phyloP scores from a whole-genome alignment of 2,113 vertebrate genomes.

The Forbesichthys agassizii region DNA sequence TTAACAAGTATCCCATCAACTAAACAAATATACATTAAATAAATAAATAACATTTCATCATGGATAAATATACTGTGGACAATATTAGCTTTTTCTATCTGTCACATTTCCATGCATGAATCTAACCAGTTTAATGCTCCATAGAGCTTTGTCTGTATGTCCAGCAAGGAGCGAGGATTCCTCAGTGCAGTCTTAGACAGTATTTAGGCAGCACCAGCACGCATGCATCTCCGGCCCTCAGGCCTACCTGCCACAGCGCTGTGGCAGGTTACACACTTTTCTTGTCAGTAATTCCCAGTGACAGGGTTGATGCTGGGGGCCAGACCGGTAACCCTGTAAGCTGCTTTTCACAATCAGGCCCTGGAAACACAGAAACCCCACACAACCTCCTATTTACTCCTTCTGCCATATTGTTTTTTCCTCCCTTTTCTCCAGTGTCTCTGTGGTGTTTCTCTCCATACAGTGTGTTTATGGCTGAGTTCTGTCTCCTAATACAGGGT shows the following conservation, averaged over 20 bases:
- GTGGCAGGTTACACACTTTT: conserved; percentile 62
- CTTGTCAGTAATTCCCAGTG: conserved; percentile 68
- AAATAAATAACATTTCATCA: too few relatives aligned
- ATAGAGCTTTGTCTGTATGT: conserved; percentile 2
- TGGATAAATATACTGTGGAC: too few relatives aligned
- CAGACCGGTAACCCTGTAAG: conserved; percentile 61
- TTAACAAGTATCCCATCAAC: too few relatives aligned
- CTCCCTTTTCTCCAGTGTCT: neutral
- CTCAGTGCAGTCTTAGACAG: conserved; percentile 16
- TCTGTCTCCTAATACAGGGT: conserved; percentile 8
- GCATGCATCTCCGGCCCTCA: conserved; percentile 30
- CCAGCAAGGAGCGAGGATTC: conserved; percentile 18
- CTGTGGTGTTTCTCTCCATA: neutral
- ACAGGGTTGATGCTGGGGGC: conserved; percentile 57
- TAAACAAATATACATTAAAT: too few relatives aligned
- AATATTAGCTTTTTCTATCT: too few relatives aligned
- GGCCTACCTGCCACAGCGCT: conserved; percentile 48
- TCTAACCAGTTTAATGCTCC: conserved; percentile 2
- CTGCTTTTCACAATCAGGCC: conserved; percentile 55
- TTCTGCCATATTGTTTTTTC: conserved; percentile 10
- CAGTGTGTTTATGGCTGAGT: neutral
- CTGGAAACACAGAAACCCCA: conserved; percentile 39
- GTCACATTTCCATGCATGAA: too few relatives aligned
- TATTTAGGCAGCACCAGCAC: neutral
- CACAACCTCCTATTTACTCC: conserved; percentile 26